Percentiles rank a stretch among this genome's conserved stretches.
These are phyloP conservation scores for Puntigrus tetrazona DNA, from an alignment of 2,113 vertebrate genomes.

Conservation along the genomic window DNA sequence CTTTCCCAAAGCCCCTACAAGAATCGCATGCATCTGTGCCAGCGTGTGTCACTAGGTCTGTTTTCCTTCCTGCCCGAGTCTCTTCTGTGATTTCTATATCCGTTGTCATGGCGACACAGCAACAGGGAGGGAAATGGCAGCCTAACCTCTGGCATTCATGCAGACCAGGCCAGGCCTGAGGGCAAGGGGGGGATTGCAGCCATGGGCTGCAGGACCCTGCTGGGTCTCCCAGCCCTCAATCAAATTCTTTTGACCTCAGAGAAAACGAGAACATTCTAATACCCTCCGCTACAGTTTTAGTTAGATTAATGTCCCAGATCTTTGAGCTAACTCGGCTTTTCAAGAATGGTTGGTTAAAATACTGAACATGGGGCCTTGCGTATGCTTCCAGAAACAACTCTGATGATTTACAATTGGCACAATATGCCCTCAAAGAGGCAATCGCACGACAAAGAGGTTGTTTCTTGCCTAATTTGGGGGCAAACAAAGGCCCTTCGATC, in stretches of 20 bases:
- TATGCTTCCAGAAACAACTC: constrained; percentile 29
- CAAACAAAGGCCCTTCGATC: constrained; percentile 50
- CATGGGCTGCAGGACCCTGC: constrained; percentile 28
- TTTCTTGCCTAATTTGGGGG: constrained; percentile 41
- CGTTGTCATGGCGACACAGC: constrained; percentile 96
- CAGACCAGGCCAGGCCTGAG: constrained; percentile 81
- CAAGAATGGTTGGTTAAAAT: not conserved
- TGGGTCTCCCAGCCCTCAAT: constrained; percentile 39
- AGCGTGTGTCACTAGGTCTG: constrained; percentile 83
- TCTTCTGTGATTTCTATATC: constrained; percentile 99
- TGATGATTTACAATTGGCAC: constrained; percentile 28
- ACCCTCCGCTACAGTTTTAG: constrained; percentile 61
- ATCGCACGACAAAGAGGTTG: constrained; percentile 29
- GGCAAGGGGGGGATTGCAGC: constrained; percentile 76
- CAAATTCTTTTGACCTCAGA: constrained; percentile 65
- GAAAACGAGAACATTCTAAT: constrained; percentile 87
- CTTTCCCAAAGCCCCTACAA: constrained; percentile 22
- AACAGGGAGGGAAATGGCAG: constrained; percentile 88
- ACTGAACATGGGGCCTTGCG: not conserved
- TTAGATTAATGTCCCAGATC: constrained; percentile 29
- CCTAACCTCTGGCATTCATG: constrained; percentile 91
- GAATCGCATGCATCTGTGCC: not conserved
- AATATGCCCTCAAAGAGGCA: constrained; percentile 26
- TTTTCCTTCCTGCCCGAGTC: constrained; percentile 86
- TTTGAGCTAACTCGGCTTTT: constrained; percentile 15